Conservation (phyloP, 2,888 invertebrate species). For the Trisateles emortualis region DNA sequence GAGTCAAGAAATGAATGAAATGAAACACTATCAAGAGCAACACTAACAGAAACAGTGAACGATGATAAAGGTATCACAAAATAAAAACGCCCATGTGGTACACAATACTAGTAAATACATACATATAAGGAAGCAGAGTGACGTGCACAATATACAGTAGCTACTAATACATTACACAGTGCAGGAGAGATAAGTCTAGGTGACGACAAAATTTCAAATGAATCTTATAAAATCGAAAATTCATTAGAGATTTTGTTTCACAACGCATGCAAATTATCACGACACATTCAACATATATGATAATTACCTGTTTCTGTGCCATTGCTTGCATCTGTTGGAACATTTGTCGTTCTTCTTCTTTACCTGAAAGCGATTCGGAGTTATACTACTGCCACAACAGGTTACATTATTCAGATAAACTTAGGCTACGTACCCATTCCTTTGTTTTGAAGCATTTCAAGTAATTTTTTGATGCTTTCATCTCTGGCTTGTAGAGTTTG, state of each 20-base stretch:
- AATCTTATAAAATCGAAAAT: conserved; percentile 18
- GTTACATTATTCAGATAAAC: conserved; percentile 27
- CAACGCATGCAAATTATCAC: conserved; percentile 55
- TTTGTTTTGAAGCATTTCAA: conserved; percentile 99
- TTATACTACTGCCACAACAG: conserved; percentile 71
- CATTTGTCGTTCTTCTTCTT: conserved; percentile 98
- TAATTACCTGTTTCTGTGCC: conserved; percentile 97
- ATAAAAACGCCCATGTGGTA: conserved; percentile 85
- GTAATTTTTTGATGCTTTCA: conserved; percentile 98
- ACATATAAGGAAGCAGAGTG: conserved; percentile 77
- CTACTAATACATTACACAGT: conserved; percentile 58
- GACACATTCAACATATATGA: conserved; percentile 54
- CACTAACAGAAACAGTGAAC: conserved; percentile 84
- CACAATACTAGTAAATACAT: conserved; percentile 65
- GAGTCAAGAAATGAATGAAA: conserved; percentile 82
- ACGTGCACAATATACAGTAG: conserved; percentile 71
- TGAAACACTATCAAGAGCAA: conserved; percentile 84
- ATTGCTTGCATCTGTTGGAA: conserved; percentile 98
- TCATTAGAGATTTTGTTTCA: conserved; percentile 60
- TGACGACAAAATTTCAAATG: conserved; percentile 64
- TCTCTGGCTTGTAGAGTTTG: conserved; percentile 98
- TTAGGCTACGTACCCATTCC: conserved; percentile 93
- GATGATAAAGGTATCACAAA: conserved; percentile 87
- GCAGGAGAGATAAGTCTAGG: conserved; percentile 55
- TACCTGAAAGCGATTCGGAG: conserved; percentile 88